Evolutionary conservation across 2,797 vertebrate genomes (phyloP).

Genomic region (Squalus acanthias): DNA sequence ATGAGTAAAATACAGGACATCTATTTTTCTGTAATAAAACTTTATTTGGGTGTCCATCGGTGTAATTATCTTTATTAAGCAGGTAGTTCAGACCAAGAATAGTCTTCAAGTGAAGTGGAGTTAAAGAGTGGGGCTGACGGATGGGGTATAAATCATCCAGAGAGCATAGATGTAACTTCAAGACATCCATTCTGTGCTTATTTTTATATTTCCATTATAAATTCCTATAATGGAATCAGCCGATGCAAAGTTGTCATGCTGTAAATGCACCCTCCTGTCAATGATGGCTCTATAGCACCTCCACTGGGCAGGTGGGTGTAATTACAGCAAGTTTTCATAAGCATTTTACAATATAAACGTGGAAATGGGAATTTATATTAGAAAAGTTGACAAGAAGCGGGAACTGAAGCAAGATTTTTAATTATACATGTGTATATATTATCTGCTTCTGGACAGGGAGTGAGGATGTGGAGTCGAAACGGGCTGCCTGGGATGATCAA

Average conservation of each 20-base stretch:
- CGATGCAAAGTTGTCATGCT: not conserved
- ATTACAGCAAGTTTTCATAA: not conserved
- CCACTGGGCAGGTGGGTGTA: not conserved
- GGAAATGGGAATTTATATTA: not conserved
- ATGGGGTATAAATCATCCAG: not conserved
- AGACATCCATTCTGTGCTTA: not conserved
- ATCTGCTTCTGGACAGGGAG: not conserved
- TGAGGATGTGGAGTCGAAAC: not conserved
- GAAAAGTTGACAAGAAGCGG: not conserved
- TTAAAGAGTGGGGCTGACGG: not conserved
- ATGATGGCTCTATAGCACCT: not conserved
- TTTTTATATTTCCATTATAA: not conserved
- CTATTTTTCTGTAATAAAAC: not conserved
- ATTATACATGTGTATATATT: not conserved
- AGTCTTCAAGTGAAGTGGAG: not conserved
- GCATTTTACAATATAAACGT: not conserved
- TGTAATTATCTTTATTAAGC: not conserved
- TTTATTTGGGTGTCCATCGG: not conserved
- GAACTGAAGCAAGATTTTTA: not conserved
- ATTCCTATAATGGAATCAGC: not conserved
- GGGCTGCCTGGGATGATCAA: not conserved
- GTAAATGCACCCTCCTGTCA: not conserved
- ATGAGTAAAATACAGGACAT: not conserved
- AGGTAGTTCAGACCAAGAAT: not conserved
- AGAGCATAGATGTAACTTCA: not conserved